Evolutionary conservation across 1,140 invertebrate genomes (phyloP).

Genomic region (Platyura marginata): DNA sequence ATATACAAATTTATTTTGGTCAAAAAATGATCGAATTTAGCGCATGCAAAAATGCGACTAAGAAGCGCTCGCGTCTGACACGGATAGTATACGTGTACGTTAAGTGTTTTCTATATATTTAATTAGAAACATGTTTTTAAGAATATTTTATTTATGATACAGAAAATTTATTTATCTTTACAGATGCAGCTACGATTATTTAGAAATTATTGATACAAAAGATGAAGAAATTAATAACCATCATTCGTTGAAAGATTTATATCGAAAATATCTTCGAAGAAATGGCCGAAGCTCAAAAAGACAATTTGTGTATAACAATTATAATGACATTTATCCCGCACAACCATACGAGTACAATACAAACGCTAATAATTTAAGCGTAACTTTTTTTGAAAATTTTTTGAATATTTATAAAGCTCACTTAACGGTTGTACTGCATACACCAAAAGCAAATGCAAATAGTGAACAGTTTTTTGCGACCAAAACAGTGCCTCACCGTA

Average conservation of each 20-base stretch:
- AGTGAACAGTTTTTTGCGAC: not conserved
- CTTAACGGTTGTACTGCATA: not conserved
- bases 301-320: not conserved
- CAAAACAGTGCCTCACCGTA: conserved; percentile 20
- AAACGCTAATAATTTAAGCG: not conserved
- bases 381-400: conserved; percentile 1
- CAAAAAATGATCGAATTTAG: not conserved
- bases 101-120: too few relatives aligned
- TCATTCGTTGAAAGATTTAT: not conserved
- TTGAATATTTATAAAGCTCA: not conserved
- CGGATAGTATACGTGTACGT: too few relatives aligned
- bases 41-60: not conserved
- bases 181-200: conserved; percentile 53
- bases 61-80: not conserved
- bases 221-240: not conserved
- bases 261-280: not conserved
- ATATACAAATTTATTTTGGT: too few relatives aligned
- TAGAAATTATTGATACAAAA: conserved; percentile 35
- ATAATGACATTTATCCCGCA: not conserved
- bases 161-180: too few relatives aligned
- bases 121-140: too few relatives aligned
- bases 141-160: too few relatives aligned
- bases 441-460: not conserved
- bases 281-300: not conserved
- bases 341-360: not conserved